Percentiles rank a stretch among this genome's conserved stretches.
These are phyloP conservation scores for Temnothorax longispinosus DNA, from an alignment of 1,140 invertebrate genomes.

Conservation along the genomic window DNA sequence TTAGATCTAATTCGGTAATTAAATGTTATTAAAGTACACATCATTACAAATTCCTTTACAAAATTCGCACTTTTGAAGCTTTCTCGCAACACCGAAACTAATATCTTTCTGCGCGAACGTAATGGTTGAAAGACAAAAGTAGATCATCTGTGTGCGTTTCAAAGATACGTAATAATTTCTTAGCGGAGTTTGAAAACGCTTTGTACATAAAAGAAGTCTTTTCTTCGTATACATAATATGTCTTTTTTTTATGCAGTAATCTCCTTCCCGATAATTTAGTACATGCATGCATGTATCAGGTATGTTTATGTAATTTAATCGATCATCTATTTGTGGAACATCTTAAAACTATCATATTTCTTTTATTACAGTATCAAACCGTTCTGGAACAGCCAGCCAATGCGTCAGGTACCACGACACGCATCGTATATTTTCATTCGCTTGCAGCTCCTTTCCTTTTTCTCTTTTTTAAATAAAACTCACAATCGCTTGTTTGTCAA, in stretches of 20 bases:
- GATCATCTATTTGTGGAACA: background rate
- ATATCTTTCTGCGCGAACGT: background rate
- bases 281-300: conserved; percentile 87
- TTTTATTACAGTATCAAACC: conserved; percentile 81
- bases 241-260: conserved; percentile 85
- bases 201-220: background rate
- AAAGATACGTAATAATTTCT: background rate
- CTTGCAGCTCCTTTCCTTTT: background rate
- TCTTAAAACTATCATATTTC: background rate
- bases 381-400: conserved; percentile 71
- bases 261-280: conserved; percentile 90
- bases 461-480: background rate
- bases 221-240: background rate
- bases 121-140: background rate
- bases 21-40: background rate
- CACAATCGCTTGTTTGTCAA: background rate
- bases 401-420: conserved; percentile 55
- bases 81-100: background rate
- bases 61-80: background rate
- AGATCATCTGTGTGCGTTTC: background rate
- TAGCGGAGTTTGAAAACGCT: background rate
- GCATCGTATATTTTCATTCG: background rate
- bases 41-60: background rate
- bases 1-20: conserved; percentile 90
- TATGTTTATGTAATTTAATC: conserved; percentile 68